These are phyloP conservation scores for Bos taurus DNA, from an alignment of 2,113 vertebrate genomes.

Conservation along the genomic window DNA sequence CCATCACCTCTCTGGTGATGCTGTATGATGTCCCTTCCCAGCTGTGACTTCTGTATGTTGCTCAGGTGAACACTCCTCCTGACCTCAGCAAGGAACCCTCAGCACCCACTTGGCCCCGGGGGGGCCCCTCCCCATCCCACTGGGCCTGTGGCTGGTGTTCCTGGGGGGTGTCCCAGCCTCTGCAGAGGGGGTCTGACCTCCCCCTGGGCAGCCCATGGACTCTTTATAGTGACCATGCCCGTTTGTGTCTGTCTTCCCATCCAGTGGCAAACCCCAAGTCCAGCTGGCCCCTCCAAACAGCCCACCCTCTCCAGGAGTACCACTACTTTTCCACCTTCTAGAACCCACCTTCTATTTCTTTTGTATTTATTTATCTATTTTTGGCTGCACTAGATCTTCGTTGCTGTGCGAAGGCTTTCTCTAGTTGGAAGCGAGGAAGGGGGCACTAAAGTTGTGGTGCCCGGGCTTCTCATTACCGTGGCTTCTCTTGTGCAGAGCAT, in stretches of 20 bases:
- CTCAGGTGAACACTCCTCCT: background rate
- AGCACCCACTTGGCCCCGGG: background rate
- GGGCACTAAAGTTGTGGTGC: background rate
- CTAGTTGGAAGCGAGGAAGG: background rate
- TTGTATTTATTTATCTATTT: background rate
- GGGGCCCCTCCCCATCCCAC: too few relatives aligned
- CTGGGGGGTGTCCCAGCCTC: fast-evolving
- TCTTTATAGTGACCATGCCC: background rate
- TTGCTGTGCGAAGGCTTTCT: background rate
- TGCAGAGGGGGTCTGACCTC: background rate
- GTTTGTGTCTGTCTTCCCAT: background rate
- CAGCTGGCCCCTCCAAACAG: background rate
- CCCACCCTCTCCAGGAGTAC: background rate
- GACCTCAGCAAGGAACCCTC: background rate
- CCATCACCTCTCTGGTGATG: background rate
- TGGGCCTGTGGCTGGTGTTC: background rate
- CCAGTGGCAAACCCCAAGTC: background rate
- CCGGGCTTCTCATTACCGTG: background rate
- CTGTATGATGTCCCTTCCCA: background rate
- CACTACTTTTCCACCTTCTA: background rate
- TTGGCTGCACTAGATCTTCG: background rate
- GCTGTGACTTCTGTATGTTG: background rate
- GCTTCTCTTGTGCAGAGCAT: background rate
- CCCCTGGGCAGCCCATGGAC: background rate
- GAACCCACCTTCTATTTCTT: background rate